Evolutionary conservation across 2,888 invertebrate species (phyloP), one percentile per base, ranked within the genome.

Genomic region (Cataglyphis albicans): DNA sequence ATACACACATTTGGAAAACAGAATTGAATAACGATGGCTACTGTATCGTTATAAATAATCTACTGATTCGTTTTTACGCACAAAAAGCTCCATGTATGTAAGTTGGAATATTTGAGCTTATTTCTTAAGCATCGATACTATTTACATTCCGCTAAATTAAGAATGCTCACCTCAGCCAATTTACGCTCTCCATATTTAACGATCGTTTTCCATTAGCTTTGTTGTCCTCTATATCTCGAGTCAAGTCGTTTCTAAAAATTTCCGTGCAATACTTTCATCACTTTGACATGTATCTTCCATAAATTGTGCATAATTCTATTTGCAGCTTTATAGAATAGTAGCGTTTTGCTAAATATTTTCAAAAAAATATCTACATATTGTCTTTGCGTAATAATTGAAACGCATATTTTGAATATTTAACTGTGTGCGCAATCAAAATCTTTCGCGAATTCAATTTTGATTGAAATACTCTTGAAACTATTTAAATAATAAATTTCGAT

Each of bases 171-270:
- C 5, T 32, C 32, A 0, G 12, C 21, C n/a, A 12, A 3, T 48
- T 44, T 29, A 5, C 15, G 10, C 18, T 48, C 10, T 75, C 12
- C 55, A 65, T 76, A 76, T 65, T 65, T 65, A 41, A 76, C 15
- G 38, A 38, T 0, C 5, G 7, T 65, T 57, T 29, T 65, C 9
- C 25, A 76, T 76, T 67, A 64, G n/a, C 21, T 55, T 32, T 15
- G 21, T 32, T 67, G 25, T 35, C 12, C 2, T 6, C 57, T 41
- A 6, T 44, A 59, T 59, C 7, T 21, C 21, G 9, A 21, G 3
- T 38, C 15, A 41, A 15, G 10, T 41, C 12, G 7, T 12, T 41
- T 67, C 12, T 44, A 18, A 55, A 38, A 76, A 38, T 59, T 59
- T 59, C 10, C 1, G 44, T 29, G 12, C 10, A 1, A 32, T 32